Evolutionary conservation across 2,797 vertebrate species (phyloP), one percentile per base, ranked within the genome.

Genomic region (Etheostoma nigrum): DNA sequence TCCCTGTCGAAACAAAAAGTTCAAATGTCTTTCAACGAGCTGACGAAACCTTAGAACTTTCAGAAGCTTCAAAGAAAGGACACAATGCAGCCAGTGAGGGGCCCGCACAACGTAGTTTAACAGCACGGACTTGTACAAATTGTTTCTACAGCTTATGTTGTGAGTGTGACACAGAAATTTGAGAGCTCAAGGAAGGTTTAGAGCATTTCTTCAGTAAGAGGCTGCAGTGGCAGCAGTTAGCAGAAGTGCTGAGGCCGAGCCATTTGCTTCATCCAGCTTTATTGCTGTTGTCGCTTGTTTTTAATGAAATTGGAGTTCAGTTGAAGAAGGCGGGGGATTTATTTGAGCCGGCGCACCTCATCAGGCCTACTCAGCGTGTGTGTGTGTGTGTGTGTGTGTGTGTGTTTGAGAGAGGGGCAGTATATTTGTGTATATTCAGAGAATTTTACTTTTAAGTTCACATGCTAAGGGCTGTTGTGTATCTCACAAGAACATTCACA

Each of bases 261-360:
- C 3, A n/a, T 60, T 85, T 54, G 69, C 57, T 80, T 78, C 72
- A 12, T 82, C 73, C 76, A 82, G 84, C 81, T 88, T 91, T 90
- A 91, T 86, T 73, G 81, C 85, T 84, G 86, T 69, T 85, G 88
- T 91, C 90, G 86, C 81, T 90, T 62, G 76, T 81, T 90, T 86
- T 89, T 90, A 90, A 91, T 91, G 84, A 89, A 89, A 85, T 84
- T 85, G 81, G 78, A 81, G 82, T 67, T 83, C 59, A 21, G 79
- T 67, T 53, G 67, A 58, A 73, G 70, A 57, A 65, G 27, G 7
- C 44, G 42, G 15, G n/a, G 54, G 52, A 62, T 76, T 81, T 81
- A 67, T 83, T 76, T 0, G 55, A 49, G 68, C 60, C 33, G 47
- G 60, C 18, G 7, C 57, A 67, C 68, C 72, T 77, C 75, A 58